Evolutionary conservation across 2,888 invertebrate genomes (phyloP), one percentile per base, ranked within the genome.

Genomic region (Aphodius granarius): DNA sequence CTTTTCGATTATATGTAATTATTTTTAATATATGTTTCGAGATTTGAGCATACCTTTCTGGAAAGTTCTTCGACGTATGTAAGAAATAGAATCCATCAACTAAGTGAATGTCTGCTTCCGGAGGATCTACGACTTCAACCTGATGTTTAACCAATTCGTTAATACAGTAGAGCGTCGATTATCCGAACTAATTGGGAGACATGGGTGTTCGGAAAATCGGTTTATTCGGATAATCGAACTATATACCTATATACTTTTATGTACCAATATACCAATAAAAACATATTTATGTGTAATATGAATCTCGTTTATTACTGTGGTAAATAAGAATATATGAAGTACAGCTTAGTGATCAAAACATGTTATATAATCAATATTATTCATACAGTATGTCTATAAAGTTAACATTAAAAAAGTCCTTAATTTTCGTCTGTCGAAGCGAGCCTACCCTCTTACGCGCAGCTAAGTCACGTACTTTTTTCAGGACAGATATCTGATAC

Each of bases 1-100:
- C 79, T 81, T 81, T 81, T 76, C 75, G 77, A 75, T 81, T 76
- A 75, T 78, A 79, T 71, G 78, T 78, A 70, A 82, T 64, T 75
- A 79, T 73, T 77, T 77, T 78, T 9, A 80, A 78, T 23, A 80
- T 79, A 73, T 18, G 64, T 18, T 64, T 64, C 64, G 64, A 64
- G 64, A 64, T 64, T 64, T 64, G 16, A 64, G 16, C 64, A 64
- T 64, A 64, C 5, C 64, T 64, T n/a, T 64, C 18, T 64, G 64
- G 64, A 64, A 64, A 5, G 18, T 64, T 64, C 64, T 64, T 64
- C 64, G 15, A 18, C 64, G 64, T 64, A 64, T 64, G 64, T 64
- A 64, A 18, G 16, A 64, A 64, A 64, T 64, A 64, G 18, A 64
- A 64, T 64, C 64, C 64, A 64, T 64, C 64, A 64, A 64, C 64